Evolutionary conservation across 2,113 vertebrate species (phyloP), one percentile per base, ranked within the genome.

Genomic region (Mesoclemmys tuberculata): DNA sequence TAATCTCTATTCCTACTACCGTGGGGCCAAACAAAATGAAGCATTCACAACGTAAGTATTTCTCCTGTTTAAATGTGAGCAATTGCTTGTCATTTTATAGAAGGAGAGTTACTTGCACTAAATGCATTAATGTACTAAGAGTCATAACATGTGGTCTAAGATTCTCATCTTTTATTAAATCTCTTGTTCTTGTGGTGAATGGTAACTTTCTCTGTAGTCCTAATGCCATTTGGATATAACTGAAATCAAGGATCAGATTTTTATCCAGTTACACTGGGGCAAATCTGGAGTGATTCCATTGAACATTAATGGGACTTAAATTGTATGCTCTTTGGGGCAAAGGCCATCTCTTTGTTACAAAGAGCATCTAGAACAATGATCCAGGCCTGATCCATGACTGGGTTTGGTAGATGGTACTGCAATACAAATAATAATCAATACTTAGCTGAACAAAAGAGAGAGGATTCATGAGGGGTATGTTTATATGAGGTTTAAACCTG

Each of bases 21-120:
- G 99, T 22, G 99, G 99, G 51, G 99, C 99, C 71, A 99, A 99
- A 91, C 97, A 99, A 95, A 99, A 99, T 1, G 98, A 99, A 92
- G 99, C 99, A 6, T 99, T 99, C 95, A 99, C 99, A 58, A 99
- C 99, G 99, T 99, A 98, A 98, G 99, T 99, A 95, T 41, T 77
- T 5, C 52, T 84, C 35, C 54, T 80, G 46, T 54, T 90, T 24
- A 48, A 85, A 68, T 13, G 58, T 22, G 55, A 44, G 52, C n/a
- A 12, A 41, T 31, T 61, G 46, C 71, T 35, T 35, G 55, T 35
- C 58, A 11, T 94, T 93, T 84, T 91, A 41, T 29, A 52, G 81
- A 49, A 81, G 85, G 10, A 41, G 0, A 0, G 5, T 85, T 88
- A 38, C 19, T 88, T 90, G 12, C 21, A 48, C 54, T 80, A 3